Conservation (phyloP, 2,888 invertebrate species). For the Cartodere bifasciata region DNA sequence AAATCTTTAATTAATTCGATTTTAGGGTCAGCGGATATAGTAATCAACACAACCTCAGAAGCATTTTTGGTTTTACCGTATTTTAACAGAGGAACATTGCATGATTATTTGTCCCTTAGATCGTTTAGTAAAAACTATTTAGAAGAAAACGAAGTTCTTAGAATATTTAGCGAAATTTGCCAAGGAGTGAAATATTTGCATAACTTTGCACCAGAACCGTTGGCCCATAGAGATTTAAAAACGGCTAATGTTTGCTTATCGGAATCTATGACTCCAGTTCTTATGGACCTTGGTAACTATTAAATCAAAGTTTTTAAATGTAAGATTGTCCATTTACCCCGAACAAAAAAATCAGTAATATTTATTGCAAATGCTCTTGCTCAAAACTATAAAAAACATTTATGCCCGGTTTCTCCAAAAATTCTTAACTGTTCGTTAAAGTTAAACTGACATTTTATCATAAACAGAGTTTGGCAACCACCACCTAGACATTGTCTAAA, state of each 20-base stretch:
- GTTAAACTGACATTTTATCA: no score
- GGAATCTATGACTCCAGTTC: constrained; percentile 55
- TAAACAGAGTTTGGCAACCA: no score
- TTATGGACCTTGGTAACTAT: constrained; percentile 67
- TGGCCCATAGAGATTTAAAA: constrained; percentile 77
- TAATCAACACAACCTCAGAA: constrained; percentile 55
- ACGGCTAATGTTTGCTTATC: constrained; percentile 71
- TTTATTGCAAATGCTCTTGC: no score
- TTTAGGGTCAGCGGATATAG: constrained; percentile 45
- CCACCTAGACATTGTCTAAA: no score
- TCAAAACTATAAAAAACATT: no score
- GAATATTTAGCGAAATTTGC: constrained; percentile 60
- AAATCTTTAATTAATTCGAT: constrained; percentile 6
- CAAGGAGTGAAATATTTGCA: constrained; percentile 65
- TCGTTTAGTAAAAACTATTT: constrained; percentile 46
- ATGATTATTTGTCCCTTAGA: constrained; percentile 51
- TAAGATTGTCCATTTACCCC: no score
- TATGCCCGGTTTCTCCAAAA: no score
- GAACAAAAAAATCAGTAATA: no score
- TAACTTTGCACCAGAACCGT: constrained; percentile 53
- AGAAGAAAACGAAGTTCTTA: constrained; percentile 49
- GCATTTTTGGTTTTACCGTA: constrained; percentile 63
- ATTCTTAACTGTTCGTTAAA: no score
- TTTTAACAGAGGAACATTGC: constrained; percentile 64
- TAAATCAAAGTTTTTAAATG: no score